A percentile compares a stretch with the other conserved stretches of the same genome.
These are phyloP conservation scores for Gortyna flavago DNA, from an alignment of 2,888 invertebrate genomes.

Conservation along the genomic window DNA sequence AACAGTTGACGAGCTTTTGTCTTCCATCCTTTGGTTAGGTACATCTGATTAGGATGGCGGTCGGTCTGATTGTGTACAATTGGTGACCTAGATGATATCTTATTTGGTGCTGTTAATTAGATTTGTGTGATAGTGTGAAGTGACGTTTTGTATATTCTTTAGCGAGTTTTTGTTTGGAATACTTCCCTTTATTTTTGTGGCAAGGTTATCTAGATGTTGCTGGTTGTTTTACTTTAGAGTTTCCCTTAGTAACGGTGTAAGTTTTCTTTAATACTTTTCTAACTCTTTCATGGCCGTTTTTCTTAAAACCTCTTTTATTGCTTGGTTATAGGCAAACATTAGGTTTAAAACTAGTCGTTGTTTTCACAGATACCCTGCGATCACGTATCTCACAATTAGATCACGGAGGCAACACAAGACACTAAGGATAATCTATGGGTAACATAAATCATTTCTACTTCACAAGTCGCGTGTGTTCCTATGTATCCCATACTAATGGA, in stretches of 20 bases:
- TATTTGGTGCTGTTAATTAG: slow-evolving; percentile 44
- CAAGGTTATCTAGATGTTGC: not conserved
- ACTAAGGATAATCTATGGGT: slow-evolving; percentile 59
- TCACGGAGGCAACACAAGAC: slow-evolving; percentile 19
- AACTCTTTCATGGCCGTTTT: not conserved
- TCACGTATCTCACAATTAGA: slow-evolving; percentile 18
- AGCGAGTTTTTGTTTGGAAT: not conserved
- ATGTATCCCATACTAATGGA: slow-evolving; percentile 7
- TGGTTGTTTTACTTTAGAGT: not conserved
- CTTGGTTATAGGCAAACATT: too few species aligned
- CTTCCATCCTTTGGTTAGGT: slow-evolving; percentile 30
- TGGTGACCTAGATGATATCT: slow-evolving; percentile 15
- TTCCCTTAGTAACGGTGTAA: not conserved
- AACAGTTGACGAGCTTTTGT: slow-evolving; percentile 43
- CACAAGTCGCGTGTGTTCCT: slow-evolving; percentile 35
- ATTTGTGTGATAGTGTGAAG: slow-evolving; percentile 33
- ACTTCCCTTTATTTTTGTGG: not conserved
- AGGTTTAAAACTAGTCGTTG: not conserved
- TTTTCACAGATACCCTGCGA: not conserved
- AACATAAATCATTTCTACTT: slow-evolving; percentile 61
- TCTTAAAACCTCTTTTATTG: not conserved
- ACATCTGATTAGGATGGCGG: slow-evolving; percentile 29
- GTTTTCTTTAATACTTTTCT: not conserved
- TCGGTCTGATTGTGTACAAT: slow-evolving; percentile 12
- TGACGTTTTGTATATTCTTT: slow-evolving; percentile 8